Conservation (phyloP, 1,140 invertebrate species). For the Centruroides sculpturatus region DNA sequence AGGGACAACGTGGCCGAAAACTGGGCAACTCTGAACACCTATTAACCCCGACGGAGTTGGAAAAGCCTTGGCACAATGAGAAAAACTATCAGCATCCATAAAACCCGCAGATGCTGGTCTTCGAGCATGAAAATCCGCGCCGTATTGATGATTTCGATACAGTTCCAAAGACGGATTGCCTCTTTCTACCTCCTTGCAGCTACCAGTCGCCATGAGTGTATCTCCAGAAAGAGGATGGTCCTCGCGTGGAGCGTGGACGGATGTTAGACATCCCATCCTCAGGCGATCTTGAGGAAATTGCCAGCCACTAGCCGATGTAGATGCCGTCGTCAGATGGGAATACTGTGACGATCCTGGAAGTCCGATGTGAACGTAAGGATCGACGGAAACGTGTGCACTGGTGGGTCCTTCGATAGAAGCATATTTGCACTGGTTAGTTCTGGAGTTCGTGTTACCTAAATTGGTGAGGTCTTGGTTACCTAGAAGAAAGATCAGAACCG, state of each 20-base stretch:
- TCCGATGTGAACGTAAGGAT: conserved; percentile 13
- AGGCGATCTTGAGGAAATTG: too few relatives aligned
- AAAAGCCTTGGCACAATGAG: conserved; percentile 1
- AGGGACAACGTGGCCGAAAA: conserved; percentile 10
- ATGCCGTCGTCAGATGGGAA: not conserved
- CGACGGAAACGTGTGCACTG: not conserved
- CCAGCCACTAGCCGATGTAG: not conserved
- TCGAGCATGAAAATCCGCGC: not conserved
- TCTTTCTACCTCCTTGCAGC: not conserved
- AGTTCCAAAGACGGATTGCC: not conserved
- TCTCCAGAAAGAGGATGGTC: conserved; percentile 1
- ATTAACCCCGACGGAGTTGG: not conserved
- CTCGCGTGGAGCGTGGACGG: conserved; percentile 1
- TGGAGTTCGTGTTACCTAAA: not conserved
- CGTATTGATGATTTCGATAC: not conserved
- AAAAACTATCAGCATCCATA: not conserved
- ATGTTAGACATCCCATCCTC: conserved; percentile 1
- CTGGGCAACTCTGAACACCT: conserved; percentile 12
- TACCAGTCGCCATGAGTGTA: not conserved
- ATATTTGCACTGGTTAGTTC: conserved; percentile 11
- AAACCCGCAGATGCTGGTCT: not conserved
- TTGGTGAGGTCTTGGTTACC: too few relatives aligned
- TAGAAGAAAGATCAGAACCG: too few relatives aligned
- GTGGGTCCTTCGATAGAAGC: conserved; percentile 1
- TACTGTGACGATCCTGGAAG: conserved; percentile 5